phyloP scores from a whole-genome alignment of 1,140 invertebrate species.

The Ditylenchus dipsaci region DNA sequence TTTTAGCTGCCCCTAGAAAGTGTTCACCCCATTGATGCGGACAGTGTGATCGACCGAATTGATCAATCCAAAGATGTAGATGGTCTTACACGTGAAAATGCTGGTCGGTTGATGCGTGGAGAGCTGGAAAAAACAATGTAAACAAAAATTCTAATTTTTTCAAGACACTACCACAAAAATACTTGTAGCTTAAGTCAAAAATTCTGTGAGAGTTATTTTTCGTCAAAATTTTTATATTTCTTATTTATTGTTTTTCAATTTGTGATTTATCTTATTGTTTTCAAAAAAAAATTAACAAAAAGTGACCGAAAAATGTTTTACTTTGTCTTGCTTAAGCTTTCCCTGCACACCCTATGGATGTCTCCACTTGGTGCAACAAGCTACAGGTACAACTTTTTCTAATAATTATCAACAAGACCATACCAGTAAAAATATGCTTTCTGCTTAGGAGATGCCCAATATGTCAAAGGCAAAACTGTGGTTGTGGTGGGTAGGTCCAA shows the following conservation, averaged over 20 bases:
- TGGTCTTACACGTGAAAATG: constrained; percentile 54
- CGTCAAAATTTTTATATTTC: neutral
- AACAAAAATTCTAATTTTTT: neutral
- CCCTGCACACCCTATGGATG: constrained; percentile 57
- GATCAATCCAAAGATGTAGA: constrained; percentile 53
- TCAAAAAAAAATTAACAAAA: too few species aligned
- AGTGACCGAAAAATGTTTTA: neutral
- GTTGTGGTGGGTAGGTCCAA: constrained; percentile 93
- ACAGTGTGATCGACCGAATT: constrained; percentile 48
- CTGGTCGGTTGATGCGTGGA: constrained; percentile 49
- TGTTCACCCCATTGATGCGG: constrained; percentile 43
- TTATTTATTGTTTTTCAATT: neutral
- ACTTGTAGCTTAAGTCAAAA: too few species aligned
- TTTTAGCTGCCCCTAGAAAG: constrained; percentile 53
- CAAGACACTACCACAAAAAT: constrained; percentile 34
- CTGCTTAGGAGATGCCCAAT: constrained; percentile 48
- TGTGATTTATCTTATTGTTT: too few species aligned
- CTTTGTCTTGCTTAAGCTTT: constrained; percentile 22
- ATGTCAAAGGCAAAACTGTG: constrained; percentile 76
- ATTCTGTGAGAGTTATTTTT: neutral
- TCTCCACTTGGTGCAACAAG: constrained; percentile 51
- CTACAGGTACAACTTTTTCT: constrained; percentile 36
- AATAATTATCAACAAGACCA: constrained; percentile 1
- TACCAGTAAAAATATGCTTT: constrained; percentile 10
- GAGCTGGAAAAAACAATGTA: constrained; percentile 38